Conservation (phyloP, 1,140 invertebrate species). For the Hydropsyche tenuis region DNA sequence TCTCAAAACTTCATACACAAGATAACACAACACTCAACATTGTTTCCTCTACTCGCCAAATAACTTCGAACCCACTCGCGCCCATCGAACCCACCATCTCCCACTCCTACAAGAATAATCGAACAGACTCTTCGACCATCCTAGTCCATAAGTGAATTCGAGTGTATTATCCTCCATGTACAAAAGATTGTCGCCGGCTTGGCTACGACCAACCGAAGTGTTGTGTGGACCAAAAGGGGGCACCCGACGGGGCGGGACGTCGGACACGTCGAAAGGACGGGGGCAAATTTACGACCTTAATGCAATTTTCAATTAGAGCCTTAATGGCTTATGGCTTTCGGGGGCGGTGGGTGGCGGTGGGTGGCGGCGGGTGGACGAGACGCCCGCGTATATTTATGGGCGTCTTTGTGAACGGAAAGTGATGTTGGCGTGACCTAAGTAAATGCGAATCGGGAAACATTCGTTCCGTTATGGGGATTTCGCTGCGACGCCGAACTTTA, state of each 20-base stretch:
- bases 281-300: slow-evolving; percentile 61
- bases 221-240: slow-evolving; percentile 39
- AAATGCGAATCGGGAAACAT: slow-evolving; percentile 37
- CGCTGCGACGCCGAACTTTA: slow-evolving; percentile 24
- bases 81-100: too few relatives aligned
- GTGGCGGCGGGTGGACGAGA: slow-evolving; percentile 28
- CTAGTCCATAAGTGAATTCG: slow-evolving; percentile 40
- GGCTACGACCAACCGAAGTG: slow-evolving; percentile 19
- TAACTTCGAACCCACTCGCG: too few relatives aligned
- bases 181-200: slow-evolving; percentile 36
- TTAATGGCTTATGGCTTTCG: slow-evolving; percentile 60
- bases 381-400: slow-evolving; percentile 44
- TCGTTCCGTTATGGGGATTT: slow-evolving; percentile 30
- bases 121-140: too few relatives aligned
- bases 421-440: slow-evolving; percentile 36
- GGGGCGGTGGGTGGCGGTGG: slow-evolving; percentile 19
- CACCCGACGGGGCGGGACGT: neutral
- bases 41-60: too few relatives aligned
- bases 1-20: too few relatives aligned
- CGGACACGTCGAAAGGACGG: slow-evolving; percentile 5
- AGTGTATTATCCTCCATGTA: slow-evolving; percentile 46
- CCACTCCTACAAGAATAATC: too few relatives aligned
- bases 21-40: too few relatives aligned
- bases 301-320: slow-evolving; percentile 65
- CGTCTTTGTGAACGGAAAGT: slow-evolving; percentile 47